Base-by-base conservation (phyloP, 2,888 invertebrate species). In the Coronaproctus castanopsis region DNA sequence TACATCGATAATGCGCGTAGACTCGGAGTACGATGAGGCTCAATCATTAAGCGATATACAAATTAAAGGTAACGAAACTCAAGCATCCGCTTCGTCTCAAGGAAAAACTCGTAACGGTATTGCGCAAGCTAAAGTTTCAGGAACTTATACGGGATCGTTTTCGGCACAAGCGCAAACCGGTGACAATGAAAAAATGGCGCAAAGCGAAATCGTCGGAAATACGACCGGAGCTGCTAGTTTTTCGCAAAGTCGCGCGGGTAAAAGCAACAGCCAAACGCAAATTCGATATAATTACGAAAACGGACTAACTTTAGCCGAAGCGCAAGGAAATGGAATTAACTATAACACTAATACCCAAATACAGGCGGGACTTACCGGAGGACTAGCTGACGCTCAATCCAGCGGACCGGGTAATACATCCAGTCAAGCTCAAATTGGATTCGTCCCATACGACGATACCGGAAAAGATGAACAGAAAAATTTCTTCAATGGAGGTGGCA, bases 371-470 rank as follows among this genome's bases (percentile, higher is more conserved):
- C 78, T 81, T 24, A 84, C 82, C 71, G 88, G 89, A 20, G 88
- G 88, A 2, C 78, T 87, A 75, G 87, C 88, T 1, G 87, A 88
- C 70, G 85, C 88, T 1, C 87, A 88, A 74, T 85, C 88, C 0
- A 82, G 81, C 67, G 88, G 87, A 0, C 83, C 85, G 2, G 88
- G 87, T 2, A 84, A 82, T 67, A 87, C 88, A 1, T 87, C 86
- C 0, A 88, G 87, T 36, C 88, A 89, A 74, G 88, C 89, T 2
- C 88, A 89, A 73, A 87, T 89, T 62, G 88, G 87, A 1, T 88
- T 89, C 68, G 80, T 82, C 57, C 88, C 88, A 0, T 80, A 80
- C 65, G 79, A 81, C 59, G 80, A 81, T 53, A 76, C 76, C 66
- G 80, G 80, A 54, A 76, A 77, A 66, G 72, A 74, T 54, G 76